Conservation (phyloP, 1,140 invertebrate genomes). For the Lucilia cuprina region DNA sequence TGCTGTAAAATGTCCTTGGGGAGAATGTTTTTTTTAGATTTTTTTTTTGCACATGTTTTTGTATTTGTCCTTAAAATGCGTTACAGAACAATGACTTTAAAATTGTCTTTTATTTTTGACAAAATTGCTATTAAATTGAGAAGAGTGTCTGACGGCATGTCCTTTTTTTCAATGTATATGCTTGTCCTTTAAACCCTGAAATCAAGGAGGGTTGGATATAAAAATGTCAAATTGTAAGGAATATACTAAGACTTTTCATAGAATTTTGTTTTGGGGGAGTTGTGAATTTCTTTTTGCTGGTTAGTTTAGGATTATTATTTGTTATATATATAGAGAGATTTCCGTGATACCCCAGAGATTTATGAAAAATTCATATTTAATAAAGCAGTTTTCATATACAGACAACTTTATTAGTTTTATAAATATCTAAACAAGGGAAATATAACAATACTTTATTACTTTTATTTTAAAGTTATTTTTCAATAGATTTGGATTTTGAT, state of each 20-base stretch:
- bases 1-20: constrained; percentile 62
- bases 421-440: not conserved
- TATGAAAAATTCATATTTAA: not conserved
- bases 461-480: not conserved
- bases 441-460: not conserved
- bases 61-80: not conserved
- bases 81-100: constrained; percentile 38
- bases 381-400: not conserved
- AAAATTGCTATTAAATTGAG: constrained; percentile 25
- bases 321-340: not conserved
- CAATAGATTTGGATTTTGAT: not conserved
- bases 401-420: not conserved
- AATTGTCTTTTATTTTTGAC: constrained; percentile 38
- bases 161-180: not conserved
- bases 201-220: not conserved
- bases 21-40: constrained; percentile 16
- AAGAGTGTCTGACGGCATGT: constrained; percentile 16
- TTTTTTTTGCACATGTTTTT: not conserved
- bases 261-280: not conserved
- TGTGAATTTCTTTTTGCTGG: not conserved
- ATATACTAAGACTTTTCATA: not conserved
- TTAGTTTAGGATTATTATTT: not conserved
- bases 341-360: not conserved
- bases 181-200: not conserved
- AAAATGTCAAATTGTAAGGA: too few relatives aligned